Evolutionary conservation across 2,797 vertebrate species (phyloP).

Genomic region (Threskiornis aethiopicus): DNA sequence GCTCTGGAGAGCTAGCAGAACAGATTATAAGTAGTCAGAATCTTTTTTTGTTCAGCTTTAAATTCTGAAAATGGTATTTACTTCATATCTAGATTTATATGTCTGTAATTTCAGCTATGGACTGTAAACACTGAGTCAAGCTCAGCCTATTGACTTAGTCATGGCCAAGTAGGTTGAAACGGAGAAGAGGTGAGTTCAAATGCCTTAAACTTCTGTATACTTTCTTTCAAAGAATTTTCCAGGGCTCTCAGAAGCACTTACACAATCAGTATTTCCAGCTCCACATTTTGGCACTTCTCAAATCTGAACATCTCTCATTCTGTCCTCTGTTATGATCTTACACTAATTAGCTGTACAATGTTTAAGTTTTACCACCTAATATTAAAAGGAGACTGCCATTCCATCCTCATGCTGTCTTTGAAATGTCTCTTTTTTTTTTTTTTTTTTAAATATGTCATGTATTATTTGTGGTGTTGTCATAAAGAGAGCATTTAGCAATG

Average conservation of each 20-base stretch:
- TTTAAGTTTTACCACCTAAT: slow-evolving; percentile 1
- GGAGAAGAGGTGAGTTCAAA: background rate
- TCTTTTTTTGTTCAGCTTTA: background rate
- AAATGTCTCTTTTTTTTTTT: background rate
- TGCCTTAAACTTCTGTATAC: background rate
- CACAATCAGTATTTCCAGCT: background rate
- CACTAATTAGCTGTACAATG: background rate
- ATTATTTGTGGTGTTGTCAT: background rate
- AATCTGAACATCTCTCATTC: background rate
- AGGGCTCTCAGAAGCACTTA: background rate
- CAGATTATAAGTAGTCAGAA: background rate
- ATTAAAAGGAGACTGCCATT: background rate
- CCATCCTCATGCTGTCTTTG: background rate
- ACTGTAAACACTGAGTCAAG: background rate
- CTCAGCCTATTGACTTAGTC: background rate
- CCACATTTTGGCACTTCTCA: background rate
- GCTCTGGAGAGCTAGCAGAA: background rate
- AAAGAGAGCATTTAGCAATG: background rate
- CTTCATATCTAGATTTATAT: background rate
- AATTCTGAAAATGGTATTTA: background rate
- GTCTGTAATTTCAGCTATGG: background rate
- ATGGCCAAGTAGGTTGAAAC: background rate
- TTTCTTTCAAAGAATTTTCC: background rate
- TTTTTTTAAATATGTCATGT: background rate
- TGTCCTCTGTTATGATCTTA: background rate